A percentile compares a stretch with the other conserved stretches of the same genome.
phyloP scores from a whole-genome alignment of 2,888 invertebrate species.

The Nasonovia ribisnigri region DNA sequence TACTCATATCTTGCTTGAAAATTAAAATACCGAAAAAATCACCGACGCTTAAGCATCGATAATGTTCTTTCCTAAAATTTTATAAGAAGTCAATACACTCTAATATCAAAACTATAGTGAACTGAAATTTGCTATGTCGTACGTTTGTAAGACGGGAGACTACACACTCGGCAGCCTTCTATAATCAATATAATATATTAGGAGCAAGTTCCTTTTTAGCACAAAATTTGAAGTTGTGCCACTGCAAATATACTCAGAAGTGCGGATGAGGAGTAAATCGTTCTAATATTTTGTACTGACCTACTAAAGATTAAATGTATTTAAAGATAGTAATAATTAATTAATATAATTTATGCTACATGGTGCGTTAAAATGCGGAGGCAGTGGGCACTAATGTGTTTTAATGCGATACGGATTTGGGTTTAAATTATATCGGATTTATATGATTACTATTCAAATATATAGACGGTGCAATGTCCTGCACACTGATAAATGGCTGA shows the following conservation, averaged over 20 bases:
- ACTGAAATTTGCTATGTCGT: too few relatives aligned
- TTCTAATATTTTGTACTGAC: not conserved
- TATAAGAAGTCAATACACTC: too few relatives aligned
- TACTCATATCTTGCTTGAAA: too few relatives aligned
- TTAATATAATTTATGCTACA: not conserved
- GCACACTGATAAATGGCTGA: not conserved
- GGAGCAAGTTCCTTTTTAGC: not conserved
- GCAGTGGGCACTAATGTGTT: not conserved
- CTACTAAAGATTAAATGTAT: not conserved
- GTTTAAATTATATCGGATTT: not conserved
- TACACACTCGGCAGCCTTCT: too few relatives aligned
- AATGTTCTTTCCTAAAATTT: too few relatives aligned
- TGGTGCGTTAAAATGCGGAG: not conserved
- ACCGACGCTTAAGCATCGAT: too few relatives aligned
- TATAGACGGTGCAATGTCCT: not conserved
- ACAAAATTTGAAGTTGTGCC: not conserved
- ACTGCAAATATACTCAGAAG: not conserved
- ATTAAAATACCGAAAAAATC: too few relatives aligned
- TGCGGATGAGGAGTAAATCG: not conserved
- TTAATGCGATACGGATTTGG: not conserved
- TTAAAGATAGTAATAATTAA: not conserved
- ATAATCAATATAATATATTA: not conserved
- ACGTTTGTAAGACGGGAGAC: too few relatives aligned
- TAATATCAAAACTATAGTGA: too few relatives aligned
- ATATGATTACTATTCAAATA: not conserved